These are phyloP conservation scores for Drosophila crucigera DNA, from an alignment of 2,888 invertebrate genomes.

Conservation along the genomic window DNA sequence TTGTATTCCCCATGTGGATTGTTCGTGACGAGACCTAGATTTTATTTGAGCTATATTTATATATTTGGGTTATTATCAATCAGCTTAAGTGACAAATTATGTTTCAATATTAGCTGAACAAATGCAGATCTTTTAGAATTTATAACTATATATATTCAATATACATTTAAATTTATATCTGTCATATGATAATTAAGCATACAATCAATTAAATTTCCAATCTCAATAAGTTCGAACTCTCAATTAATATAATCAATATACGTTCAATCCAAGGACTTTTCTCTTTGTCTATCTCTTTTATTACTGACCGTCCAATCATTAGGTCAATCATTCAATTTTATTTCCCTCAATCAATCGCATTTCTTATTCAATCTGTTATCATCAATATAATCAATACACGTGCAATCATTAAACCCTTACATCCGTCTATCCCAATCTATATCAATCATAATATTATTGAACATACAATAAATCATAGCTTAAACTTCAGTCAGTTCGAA, in stretches of 20 bases:
- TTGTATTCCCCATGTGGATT: neutral
- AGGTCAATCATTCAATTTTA: neutral
- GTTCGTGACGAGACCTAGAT: neutral
- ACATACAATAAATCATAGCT: neutral
- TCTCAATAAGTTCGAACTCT: neutral
- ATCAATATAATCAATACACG: neutral
- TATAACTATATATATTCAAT: neutral
- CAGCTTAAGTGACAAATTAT: neutral
- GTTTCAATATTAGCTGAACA: neutral
- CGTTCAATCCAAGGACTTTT: neutral
- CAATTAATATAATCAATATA: neutral
- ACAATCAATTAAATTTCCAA: neutral
- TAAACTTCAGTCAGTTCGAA: neutral
- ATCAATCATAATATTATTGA: neutral
- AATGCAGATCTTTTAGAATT: neutral
- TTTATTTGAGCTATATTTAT: slow-evolving; percentile 4
- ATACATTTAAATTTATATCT: neutral
- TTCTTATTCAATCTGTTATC: neutral
- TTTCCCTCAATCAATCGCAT: neutral
- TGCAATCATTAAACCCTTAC: neutral
- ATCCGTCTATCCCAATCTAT: neutral
- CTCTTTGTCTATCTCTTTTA: neutral
- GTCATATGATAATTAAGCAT: neutral
- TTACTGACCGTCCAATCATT: neutral
- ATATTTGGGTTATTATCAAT: neutral